Base-by-base conservation (phyloP, 2,888 invertebrate species). In the Melanargia galathea region DNA sequence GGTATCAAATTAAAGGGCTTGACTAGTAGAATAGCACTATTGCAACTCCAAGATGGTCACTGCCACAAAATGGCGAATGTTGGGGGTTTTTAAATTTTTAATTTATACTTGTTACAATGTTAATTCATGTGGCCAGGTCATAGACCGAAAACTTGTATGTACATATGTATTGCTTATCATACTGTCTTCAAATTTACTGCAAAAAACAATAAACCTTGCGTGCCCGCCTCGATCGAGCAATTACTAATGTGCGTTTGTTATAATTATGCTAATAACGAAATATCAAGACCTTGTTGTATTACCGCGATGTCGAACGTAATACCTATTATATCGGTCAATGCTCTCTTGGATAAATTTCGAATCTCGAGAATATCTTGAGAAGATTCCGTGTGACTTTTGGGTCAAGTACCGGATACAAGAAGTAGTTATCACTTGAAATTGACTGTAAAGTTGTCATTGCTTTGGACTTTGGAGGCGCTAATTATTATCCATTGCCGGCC, bases 251-350 rank as follows among this genome's bases (percentile, higher is more conserved):
- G 16, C 18, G 30, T 51, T 16, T 16, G 51, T 51, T 16, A 18
- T 26, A 48, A 48, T 49, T 30, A 51, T 51, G 51, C 30, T 51
- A 51, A 33, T 51, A 10, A 16, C 30, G 16, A 30, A 51, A 30
- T 51, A 51, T 51, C 10, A 30, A 24, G 46, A 51, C 30, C 51
- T 51, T 10, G 51, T 18, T 30, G 18, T 51, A 30, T 51, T 51
- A 51, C 16, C n/a, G 16, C 16, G 30, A 51, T 30, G 5, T 51
- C 30, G 51, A 51, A 51, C 33, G 30, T 43, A 18, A 43, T 30
- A 26, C 51, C 5, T 30, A 51, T 30, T 8, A 16, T 18, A 18
- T 43, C 8, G 51, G 30, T 30, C 51, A 30, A 51, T 18, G 51
- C 8, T 18, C 51, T 51, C 10, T n/a, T 30, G 33, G n/a, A 18